These are phyloP conservation scores for Archaeoteleia sp. DNA, from an alignment of 2,888 invertebrate species.

Conservation along the genomic window DNA sequence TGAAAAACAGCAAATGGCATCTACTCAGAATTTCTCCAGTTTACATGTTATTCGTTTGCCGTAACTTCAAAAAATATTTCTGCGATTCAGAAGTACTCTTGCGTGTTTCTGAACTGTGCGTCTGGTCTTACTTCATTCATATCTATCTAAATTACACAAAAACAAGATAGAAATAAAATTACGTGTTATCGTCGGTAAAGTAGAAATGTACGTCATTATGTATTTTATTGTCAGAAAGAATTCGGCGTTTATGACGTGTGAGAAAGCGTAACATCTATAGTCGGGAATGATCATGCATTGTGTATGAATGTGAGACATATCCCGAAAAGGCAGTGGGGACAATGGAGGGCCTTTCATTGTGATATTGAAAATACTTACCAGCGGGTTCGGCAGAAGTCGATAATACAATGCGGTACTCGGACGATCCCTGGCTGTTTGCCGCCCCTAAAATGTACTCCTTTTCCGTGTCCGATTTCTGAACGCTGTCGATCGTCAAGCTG, in stretches of 20 bases:
- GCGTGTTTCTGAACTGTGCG: too few relatives aligned
- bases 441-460: constrained; percentile 82
- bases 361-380: constrained; percentile 72
- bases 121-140: too few relatives aligned
- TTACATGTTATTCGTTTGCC: too few relatives aligned
- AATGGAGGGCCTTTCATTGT: constrained; percentile 29
- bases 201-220: too few relatives aligned
- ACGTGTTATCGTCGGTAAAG: too few relatives aligned
- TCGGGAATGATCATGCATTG: constrained; percentile 51
- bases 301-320: constrained; percentile 48
- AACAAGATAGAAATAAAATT: too few relatives aligned
- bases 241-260: constrained; percentile 46
- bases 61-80: too few relatives aligned
- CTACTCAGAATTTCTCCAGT: too few relatives aligned
- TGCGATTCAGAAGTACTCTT: too few relatives aligned
- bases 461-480: constrained; percentile 86
- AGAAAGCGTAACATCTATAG: constrained; percentile 42
- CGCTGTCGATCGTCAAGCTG: constrained; percentile 80
- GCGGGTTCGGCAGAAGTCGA: constrained; percentile 80
- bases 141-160: too few relatives aligned
- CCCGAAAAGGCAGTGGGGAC: too few relatives aligned
- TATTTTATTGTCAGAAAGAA: constrained; percentile 42
- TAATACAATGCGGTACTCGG: constrained; percentile 81
- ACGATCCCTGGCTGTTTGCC: constrained; percentile 81
- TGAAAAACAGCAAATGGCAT: too few relatives aligned